Percentiles rank a stretch among this genome's conserved stretches.
Conservation (phyloP, 2,797 vertebrate species). For the Percopsis omiscomaycus region DNA sequence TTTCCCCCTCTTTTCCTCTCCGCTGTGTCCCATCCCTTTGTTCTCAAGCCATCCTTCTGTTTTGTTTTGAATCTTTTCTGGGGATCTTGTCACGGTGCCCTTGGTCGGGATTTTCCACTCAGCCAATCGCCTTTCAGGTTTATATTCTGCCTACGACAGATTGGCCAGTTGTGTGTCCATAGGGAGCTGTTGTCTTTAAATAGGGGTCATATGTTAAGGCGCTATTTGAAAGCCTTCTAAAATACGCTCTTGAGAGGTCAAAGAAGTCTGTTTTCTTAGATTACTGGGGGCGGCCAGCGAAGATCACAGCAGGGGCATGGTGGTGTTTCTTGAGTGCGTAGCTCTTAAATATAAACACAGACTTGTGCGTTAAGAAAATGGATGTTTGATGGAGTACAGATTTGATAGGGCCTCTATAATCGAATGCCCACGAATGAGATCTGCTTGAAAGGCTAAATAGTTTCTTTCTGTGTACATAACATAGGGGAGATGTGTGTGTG, state of each 20-base stretch:
- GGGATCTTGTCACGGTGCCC: neutral
- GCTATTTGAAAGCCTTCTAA: conserved; percentile 25
- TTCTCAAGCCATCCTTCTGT: neutral
- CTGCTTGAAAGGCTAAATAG: conserved; percentile 29
- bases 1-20: conserved; percentile 5
- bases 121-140: conserved; percentile 15
- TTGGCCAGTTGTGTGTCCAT: conserved; percentile 16
- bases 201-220: conserved; percentile 26
- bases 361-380: conserved; percentile 27
- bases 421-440: neutral
- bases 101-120: conserved; percentile 3
- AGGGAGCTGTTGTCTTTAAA: conserved; percentile 26
- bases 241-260: conserved; percentile 27
- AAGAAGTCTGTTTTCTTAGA: conserved; percentile 27
- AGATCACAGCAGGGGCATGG: conserved; percentile 33
- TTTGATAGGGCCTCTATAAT: conserved; percentile 5
- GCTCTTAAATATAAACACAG: conserved; percentile 7
- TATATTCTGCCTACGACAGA: neutral
- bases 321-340: conserved; percentile 18
- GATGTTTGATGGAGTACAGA: conserved; percentile 13
- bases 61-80: neutral
- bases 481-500: neutral
- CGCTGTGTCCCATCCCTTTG: conserved; percentile 16
- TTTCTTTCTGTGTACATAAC: neutral
- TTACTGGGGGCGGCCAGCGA: conserved; percentile 27